phyloP scores from a whole-genome alignment of 1,140 invertebrate genomes.

The Philopotamus ludificatus region DNA sequence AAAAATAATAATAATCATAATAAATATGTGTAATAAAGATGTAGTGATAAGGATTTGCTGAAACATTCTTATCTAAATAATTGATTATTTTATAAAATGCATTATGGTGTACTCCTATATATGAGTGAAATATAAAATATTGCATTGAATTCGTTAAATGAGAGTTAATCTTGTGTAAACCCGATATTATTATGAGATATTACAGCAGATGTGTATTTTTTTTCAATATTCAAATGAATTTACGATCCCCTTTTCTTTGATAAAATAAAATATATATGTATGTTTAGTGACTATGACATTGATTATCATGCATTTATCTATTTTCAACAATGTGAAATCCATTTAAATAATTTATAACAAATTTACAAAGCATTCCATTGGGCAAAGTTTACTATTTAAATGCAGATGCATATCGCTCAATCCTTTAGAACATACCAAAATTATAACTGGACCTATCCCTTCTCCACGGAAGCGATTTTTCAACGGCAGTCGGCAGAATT shows the following conservation, averaged over 20 bases:
- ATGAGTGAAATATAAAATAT: no score
- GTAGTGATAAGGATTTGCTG: no score
- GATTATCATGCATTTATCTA: not conserved
- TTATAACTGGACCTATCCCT: slow-evolving; percentile 64
- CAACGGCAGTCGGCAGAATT: slow-evolving; percentile 66
- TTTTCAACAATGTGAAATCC: not conserved
- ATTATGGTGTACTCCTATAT: no score
- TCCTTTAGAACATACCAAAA: slow-evolving; percentile 52
- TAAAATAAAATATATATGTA: not conserved
- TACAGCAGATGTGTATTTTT: not conserved
- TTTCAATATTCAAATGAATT: not conserved
- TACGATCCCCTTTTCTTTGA: not conserved
- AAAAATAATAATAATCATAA: no score
- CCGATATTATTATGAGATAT: no score
- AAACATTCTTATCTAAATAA: no score
- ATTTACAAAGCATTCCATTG: slow-evolving; percentile 11
- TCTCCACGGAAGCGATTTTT: slow-evolving; percentile 73
- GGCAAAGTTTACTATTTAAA: slow-evolving; percentile 1
- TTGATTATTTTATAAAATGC: no score
- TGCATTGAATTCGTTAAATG: no score
- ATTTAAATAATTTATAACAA: not conserved
- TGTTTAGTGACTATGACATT: not conserved
- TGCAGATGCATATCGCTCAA: slow-evolving; percentile 24
- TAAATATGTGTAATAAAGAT: no score
- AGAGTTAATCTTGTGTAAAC: no score